phyloP scores from a whole-genome alignment of 2,113 vertebrate species.

The Bufo gargarizans region DNA sequence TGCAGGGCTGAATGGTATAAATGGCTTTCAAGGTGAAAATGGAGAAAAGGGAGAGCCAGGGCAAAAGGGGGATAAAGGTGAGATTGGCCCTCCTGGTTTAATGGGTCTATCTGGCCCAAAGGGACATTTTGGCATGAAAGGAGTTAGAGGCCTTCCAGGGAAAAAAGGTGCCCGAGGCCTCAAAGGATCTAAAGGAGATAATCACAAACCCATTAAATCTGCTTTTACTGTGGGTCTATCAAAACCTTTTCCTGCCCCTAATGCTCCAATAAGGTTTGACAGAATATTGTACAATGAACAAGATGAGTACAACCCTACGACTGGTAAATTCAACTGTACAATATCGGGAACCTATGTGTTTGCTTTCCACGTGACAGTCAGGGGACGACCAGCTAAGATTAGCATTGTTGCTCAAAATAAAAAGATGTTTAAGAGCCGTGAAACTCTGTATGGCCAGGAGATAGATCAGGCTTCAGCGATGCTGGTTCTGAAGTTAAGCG shows the following conservation, averaged over 20 bases:
- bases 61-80: constrained; percentile 83
- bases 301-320: constrained; percentile 79
- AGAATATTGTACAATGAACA: constrained; percentile 89
- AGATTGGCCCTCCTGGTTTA: constrained; percentile 74
- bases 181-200: constrained; percentile 81
- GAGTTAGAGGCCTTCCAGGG: constrained; percentile 81
- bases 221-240: constrained; percentile 92
- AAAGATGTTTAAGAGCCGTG: constrained; percentile 82
- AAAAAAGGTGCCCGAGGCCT: constrained; percentile 86
- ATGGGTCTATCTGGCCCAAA: constrained; percentile 77
- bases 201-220: constrained; percentile 66
- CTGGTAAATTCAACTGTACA: constrained; percentile 87
- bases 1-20: constrained; percentile 75
- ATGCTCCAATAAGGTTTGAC: constrained; percentile 87
- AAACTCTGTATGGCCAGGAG: constrained; percentile 91
- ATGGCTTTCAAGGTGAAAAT: constrained; percentile 75
- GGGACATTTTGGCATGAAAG: constrained; percentile 82
- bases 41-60: constrained; percentile 82
- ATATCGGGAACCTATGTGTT: constrained; percentile 89
- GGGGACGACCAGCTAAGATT: constrained; percentile 84
- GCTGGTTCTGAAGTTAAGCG: constrained; percentile 79
- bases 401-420: constrained; percentile 84
- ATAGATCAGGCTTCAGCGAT: constrained; percentile 93
- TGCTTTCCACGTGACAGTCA: constrained; percentile 91
- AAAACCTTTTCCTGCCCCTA: constrained; percentile 88